These are phyloP conservation scores for Tigriopus californicus DNA, from an alignment of 2,888 invertebrate genomes.

Conservation along the genomic window DNA sequence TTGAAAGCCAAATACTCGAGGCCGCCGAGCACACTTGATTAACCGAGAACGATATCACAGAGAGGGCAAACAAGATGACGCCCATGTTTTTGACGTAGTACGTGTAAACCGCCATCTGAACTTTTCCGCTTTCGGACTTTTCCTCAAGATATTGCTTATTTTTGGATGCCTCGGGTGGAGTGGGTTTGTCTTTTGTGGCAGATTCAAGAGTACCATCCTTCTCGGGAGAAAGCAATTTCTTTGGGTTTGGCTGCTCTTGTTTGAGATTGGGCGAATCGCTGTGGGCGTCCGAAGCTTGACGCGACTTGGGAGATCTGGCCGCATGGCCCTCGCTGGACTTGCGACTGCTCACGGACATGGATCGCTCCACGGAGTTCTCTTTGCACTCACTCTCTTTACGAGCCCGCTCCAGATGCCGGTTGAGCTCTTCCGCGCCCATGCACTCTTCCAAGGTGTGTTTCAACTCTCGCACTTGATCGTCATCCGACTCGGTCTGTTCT, in stretches of 20 bases:
- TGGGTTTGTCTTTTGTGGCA: conserved; percentile 41
- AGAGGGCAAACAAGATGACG: background rate
- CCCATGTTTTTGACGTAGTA: conserved; percentile 8
- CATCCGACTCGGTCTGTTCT: conserved; percentile 25
- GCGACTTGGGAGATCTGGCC: background rate
- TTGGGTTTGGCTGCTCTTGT: background rate
- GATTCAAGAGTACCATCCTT: conserved; percentile 48
- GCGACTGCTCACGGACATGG: background rate
- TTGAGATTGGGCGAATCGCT: background rate
- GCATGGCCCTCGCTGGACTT: background rate
- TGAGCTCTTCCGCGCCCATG: background rate
- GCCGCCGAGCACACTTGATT: conserved; percentile 49
- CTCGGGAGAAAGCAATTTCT: conserved; percentile 72
- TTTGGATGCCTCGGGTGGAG: background rate
- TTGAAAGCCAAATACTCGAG: conserved; percentile 63
- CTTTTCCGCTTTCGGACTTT: background rate
- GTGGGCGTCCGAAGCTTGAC: background rate
- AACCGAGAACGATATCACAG: background rate
- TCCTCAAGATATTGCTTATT: background rate
- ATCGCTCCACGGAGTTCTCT: background rate
- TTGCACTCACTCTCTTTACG: background rate
- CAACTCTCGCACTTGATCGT: conserved; percentile 41
- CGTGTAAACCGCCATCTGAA: background rate
- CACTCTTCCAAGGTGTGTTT: conserved; percentile 22
- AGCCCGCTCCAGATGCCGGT: background rate